Conservation (phyloP, 2,797 vertebrate genomes). For the Oryzias sinensis region DNA sequence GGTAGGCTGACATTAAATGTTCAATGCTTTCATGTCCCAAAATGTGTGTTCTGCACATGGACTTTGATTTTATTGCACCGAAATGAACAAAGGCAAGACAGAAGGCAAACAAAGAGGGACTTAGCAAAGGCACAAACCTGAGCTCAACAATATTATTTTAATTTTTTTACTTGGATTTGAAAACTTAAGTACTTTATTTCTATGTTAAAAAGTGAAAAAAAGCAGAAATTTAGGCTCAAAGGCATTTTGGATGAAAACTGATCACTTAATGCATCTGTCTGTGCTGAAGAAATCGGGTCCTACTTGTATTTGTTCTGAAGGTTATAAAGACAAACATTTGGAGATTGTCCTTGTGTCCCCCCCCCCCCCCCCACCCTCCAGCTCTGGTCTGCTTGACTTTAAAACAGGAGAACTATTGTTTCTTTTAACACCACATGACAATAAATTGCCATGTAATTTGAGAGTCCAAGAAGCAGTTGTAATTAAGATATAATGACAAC, state of each 20-base stretch:
- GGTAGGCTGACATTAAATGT: conserved; percentile 56
- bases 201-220: not conserved
- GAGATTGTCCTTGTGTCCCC: conserved; percentile 20
- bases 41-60: conserved; percentile 31
- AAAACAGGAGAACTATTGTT: conserved; percentile 42
- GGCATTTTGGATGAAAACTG: too few species aligned
- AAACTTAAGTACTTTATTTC: not conserved
- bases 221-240: not conserved
- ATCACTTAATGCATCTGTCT: too few species aligned
- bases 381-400: conserved; percentile 27
- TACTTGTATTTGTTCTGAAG: conserved; percentile 22
- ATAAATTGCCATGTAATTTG: conserved; percentile 1
- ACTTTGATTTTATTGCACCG: conserved; percentile 54
- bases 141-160: not conserved
- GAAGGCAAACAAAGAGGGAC: conserved; percentile 18
- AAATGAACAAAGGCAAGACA: conserved; percentile 27
- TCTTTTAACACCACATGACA: conserved; percentile 14
- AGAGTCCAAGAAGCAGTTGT: conserved; percentile 8
- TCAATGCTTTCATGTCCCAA: conserved; percentile 32
- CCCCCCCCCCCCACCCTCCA: conserved; percentile 34
- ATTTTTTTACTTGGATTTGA: too few species aligned
- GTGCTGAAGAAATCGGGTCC: too few species aligned
- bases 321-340: conserved; percentile 18
- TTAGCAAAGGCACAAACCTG: not conserved
- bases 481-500: not conserved